Evolutionary conservation across 2,797 vertebrate genomes (phyloP).

Genomic region (Vespertilio murinus): DNA sequence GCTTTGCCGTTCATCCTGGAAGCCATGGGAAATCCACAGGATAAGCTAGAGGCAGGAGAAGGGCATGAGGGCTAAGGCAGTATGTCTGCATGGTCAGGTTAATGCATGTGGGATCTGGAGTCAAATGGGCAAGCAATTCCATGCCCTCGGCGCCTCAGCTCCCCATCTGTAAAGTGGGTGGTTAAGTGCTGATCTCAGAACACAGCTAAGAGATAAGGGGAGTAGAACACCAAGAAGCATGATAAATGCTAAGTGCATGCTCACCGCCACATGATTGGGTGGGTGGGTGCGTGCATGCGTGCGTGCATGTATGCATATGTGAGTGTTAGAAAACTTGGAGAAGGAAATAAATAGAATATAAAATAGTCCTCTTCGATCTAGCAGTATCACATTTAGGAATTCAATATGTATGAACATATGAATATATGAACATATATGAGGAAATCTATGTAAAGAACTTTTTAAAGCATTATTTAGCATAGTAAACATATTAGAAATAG

Average conservation of each 20-base stretch:
- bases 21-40: background rate
- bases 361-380: background rate
- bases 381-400: background rate
- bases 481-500: conserved; percentile 2
- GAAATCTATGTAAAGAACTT: background rate
- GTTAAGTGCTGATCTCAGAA: background rate
- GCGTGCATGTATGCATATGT: too few species aligned
- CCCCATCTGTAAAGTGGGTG: background rate
- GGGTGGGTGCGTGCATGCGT: accelerated
- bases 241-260: background rate
- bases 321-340: background rate
- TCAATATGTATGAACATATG: background rate
- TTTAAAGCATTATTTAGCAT: background rate
- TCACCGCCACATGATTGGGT: background rate
- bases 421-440: background rate
- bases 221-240: background rate
- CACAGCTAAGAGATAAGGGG: background rate
- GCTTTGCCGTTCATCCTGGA: background rate
- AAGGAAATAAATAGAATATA: background rate
- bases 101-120: background rate
- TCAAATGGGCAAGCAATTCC: background rate
- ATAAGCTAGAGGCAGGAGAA: background rate
- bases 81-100: background rate
- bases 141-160: background rate
- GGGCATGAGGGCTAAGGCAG: background rate